phyloP scores from a whole-genome alignment of 2,888 invertebrate genomes.

The Agonopterix alstromeriana region DNA sequence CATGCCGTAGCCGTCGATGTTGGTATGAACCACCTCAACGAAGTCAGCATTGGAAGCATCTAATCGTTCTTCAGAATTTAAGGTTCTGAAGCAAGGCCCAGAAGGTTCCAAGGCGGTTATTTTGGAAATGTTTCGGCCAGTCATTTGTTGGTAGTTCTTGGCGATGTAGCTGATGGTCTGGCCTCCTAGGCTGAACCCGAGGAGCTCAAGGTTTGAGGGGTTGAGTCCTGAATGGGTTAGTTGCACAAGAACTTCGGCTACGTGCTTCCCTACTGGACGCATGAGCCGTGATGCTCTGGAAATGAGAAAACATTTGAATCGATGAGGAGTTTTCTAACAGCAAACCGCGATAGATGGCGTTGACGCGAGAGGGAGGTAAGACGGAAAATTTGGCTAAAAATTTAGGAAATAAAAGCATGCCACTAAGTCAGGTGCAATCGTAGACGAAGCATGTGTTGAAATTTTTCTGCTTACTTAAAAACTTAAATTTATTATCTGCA shows the following conservation, averaged over 20 bases:
- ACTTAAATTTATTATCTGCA: no score
- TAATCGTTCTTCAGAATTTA: slow-evolving; percentile 33
- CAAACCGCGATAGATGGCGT: no score
- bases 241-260: slow-evolving; percentile 50
- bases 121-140: slow-evolving; percentile 53
- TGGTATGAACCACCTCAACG: slow-evolving; percentile 61
- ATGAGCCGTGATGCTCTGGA: slow-evolving; percentile 61
- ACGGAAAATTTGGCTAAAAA: no score
- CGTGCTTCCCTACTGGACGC: slow-evolving; percentile 64
- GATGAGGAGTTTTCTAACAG: no score
- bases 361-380: no score
- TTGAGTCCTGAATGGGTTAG: slow-evolving; percentile 47
- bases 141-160: slow-evolving; percentile 47
- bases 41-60: slow-evolving; percentile 55
- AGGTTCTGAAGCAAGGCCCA: slow-evolving; percentile 57
- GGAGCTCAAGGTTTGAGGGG: slow-evolving; percentile 46
- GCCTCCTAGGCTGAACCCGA: slow-evolving; percentile 64
- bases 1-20: slow-evolving; percentile 68
- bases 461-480: no score
- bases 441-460: no score
- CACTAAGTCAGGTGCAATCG: no score
- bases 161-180: slow-evolving; percentile 60
- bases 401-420: no score
- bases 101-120: slow-evolving; percentile 60
- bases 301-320: slow-evolving; percentile 3